Percentiles rank a stretch among this genome's conserved stretches.
These are phyloP conservation scores for Enteromius mattozi DNA, from an alignment of 2,797 vertebrate species.

Conservation along the genomic window DNA sequence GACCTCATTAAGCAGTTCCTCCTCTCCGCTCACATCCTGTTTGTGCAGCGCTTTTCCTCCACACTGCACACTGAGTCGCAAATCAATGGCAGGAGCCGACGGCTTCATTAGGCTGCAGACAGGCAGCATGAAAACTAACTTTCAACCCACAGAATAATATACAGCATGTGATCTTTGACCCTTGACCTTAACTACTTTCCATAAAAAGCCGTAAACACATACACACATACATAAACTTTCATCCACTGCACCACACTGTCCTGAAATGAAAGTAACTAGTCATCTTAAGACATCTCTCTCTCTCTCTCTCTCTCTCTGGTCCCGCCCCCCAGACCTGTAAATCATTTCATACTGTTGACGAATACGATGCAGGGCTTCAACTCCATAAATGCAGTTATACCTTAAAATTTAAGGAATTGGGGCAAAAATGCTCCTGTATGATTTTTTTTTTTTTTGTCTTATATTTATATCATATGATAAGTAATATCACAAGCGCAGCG, in stretches of 20 bases:
- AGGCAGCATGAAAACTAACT: background rate
- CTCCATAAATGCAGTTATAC: too few species aligned
- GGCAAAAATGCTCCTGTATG: too few species aligned
- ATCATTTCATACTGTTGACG: too few species aligned
- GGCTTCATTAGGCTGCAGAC: slow-evolving; percentile 20
- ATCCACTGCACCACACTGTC: background rate
- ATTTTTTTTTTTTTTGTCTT: too few species aligned
- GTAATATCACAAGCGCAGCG: too few species aligned
- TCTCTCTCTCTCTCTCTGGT: too few species aligned
- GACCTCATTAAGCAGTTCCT: slow-evolving; percentile 79
- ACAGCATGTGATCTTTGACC: slow-evolving; percentile 19
- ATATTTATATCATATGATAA: too few species aligned
- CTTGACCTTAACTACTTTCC: background rate
- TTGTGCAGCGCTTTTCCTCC: slow-evolving; percentile 33
- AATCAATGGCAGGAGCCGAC: slow-evolving; percentile 9
- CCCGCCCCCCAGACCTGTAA: too few species aligned
- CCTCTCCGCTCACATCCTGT: slow-evolving; percentile 60
- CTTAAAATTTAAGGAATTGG: too few species aligned
- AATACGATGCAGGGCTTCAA: too few species aligned
- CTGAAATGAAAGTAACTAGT: background rate
- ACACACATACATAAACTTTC: background rate
- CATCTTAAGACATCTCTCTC: background rate
- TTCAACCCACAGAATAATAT: background rate
- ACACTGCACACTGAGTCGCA: slow-evolving; percentile 7
- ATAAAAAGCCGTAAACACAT: background rate